A percentile compares a stretch with the other conserved stretches of the same genome.
phyloP scores from a whole-genome alignment of 2,888 invertebrate genomes.

The Drosophila multiciliata region DNA sequence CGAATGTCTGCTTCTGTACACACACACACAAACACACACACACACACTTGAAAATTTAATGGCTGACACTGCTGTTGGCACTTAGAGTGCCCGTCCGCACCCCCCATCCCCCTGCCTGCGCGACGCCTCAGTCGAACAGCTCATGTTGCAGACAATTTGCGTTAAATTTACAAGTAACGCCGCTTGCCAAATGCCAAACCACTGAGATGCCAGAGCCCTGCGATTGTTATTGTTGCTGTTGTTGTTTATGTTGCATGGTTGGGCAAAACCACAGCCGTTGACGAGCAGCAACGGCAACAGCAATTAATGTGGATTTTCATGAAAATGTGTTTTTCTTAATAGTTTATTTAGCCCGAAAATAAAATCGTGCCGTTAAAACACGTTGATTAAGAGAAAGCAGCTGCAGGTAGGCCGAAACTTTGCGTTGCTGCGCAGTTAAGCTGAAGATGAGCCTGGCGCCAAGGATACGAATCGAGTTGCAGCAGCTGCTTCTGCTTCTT shows the following conservation, averaged over 20 bases:
- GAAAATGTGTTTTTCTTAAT: conserved; percentile 78
- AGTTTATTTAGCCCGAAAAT: conserved; percentile 75
- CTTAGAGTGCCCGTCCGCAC: conserved; percentile 44
- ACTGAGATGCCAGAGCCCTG: conserved; percentile 27
- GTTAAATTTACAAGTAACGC: conserved; percentile 79
- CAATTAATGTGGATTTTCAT: conserved; percentile 79
- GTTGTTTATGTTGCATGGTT: conserved; percentile 19
- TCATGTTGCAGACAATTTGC: conserved; percentile 81
- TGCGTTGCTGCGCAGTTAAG: conserved; percentile 25
- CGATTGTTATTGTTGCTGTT: conserved; percentile 23
- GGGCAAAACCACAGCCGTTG: conserved; percentile 43
- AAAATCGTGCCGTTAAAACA: conserved; percentile 61
- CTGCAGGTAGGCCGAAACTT: conserved; percentile 34
- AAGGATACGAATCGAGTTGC: conserved; percentile 33
- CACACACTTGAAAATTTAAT: conserved; percentile 76
- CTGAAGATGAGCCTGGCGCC: conserved; percentile 13
- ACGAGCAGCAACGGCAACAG: conserved; percentile 49
- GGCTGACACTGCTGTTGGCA: conserved; percentile 76
- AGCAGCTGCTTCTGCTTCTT: conserved; percentile 16
- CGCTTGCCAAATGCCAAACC: conserved; percentile 63
- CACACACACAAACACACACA: conserved; percentile 9
- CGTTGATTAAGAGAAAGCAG: conserved; percentile 59
- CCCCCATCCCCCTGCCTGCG: neutral
- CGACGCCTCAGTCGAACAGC: conserved; percentile 56
- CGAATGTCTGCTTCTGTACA: conserved; percentile 41